phyloP scores from a whole-genome alignment of 2,888 invertebrate species.

The Troides oblongomaculatus region DNA sequence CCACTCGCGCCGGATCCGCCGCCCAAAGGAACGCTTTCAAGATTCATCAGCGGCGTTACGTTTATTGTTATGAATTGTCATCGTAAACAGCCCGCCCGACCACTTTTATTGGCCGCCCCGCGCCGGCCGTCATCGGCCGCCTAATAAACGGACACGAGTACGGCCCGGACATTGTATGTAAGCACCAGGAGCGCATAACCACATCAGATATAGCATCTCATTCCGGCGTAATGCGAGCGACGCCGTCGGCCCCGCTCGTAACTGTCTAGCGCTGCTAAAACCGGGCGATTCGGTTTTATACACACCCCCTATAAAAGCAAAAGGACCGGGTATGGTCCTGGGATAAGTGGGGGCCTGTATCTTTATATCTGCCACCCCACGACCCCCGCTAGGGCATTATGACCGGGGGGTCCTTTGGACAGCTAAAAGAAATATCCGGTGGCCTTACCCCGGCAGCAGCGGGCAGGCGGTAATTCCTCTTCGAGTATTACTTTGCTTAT shows the following conservation, averaged over 20 bases:
- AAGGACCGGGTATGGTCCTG: slow-evolving; percentile 77
- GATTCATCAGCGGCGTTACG: slow-evolving; percentile 38
- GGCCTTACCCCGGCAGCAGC: slow-evolving; percentile 66
- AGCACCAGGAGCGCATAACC: slow-evolving; percentile 69
- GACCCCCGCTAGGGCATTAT: slow-evolving; percentile 73
- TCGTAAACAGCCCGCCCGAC: slow-evolving; percentile 40
- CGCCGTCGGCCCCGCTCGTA: slow-evolving; percentile 73
- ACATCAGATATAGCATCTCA: slow-evolving; percentile 68
- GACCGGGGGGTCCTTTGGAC: slow-evolving; percentile 79
- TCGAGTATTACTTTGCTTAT: slow-evolving; percentile 72
- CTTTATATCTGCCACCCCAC: slow-evolving; percentile 77
- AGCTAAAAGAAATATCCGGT: slow-evolving; percentile 80
- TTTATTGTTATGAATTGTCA: slow-evolving; percentile 48
- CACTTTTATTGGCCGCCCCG: slow-evolving; percentile 58
- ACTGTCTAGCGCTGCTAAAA: slow-evolving; percentile 78
- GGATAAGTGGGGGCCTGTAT: slow-evolving; percentile 78
- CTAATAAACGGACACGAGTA: slow-evolving; percentile 60
- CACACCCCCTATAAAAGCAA: slow-evolving; percentile 80
- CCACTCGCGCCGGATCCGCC: slow-evolving; percentile 25
- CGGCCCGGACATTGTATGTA: slow-evolving; percentile 65
- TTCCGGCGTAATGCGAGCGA: slow-evolving; percentile 49
- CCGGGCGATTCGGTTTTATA: slow-evolving; percentile 80
- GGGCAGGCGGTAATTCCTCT: slow-evolving; percentile 74
- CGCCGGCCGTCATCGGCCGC: slow-evolving; percentile 46
- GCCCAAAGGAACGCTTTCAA: slow-evolving; percentile 15